Base-by-base conservation (phyloP, 64 coral and sea anemone genomes). In the Orbicella faveolata region DNA sequence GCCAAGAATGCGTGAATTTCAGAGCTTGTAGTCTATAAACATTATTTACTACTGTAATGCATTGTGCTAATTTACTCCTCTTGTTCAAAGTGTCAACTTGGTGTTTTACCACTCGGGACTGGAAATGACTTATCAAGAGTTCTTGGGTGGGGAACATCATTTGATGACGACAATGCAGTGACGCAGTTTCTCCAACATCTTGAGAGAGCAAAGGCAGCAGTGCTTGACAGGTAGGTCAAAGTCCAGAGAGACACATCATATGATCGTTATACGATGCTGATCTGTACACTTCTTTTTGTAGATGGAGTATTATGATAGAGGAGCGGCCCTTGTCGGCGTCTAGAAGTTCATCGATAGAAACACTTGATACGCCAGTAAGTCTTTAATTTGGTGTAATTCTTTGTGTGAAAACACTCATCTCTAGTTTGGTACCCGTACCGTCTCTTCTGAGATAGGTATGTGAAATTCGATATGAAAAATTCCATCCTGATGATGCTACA, bases 261-360 rank as follows among this genome's bases (percentile, higher is more conserved):
- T 76, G 36, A 34, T 70, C 4, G 48, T 36, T 51, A 41, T n/a
- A 1, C 13, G 39, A 30, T 70, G 34, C 18, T 12, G 12, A 34
- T 84, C 73, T 89, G 15, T 36, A 86, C 13, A 9, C 70, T 77
- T 70, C 19, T 88, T 73, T 19, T 83, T 77, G 17, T 44, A 99
- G 97, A 75, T 99, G 97, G 97, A 95, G 93, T 61, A 99, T 99
- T 21, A 95, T 99, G 97, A 88, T 92, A 39, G 90, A 99, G 52
- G 97, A 99, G 61, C 87, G 91, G 6, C 88, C 96, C 1, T 65
- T 77, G 21, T 69, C 76, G 1, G 69, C 87, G 9, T 98, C 96
- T 4, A 94, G 89, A 61, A 88, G 86, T 23, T 87, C 96, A 61
- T 94, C 92, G 2, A 87, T 70, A 89, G 92, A 94, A 83, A 80